Base-by-base conservation (phyloP, 2,888 invertebrate genomes). In the Tachina grossa region DNA sequence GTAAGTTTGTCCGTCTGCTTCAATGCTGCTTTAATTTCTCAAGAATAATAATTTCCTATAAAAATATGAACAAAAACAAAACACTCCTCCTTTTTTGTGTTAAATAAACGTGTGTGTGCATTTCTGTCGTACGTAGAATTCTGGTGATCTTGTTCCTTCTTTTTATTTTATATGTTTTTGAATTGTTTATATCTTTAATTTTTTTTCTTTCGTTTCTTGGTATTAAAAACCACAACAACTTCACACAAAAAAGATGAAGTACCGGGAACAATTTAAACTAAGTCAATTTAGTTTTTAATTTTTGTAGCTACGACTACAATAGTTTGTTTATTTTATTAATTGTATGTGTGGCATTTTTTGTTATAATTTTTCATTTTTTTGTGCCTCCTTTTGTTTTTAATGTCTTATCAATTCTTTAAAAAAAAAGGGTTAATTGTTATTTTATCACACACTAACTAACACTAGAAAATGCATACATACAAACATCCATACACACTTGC, bases 11-110 rank as follows among this genome's bases (percentile, higher is more conserved):
- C 45, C 19, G 45, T 59, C 55, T 51, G 71, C 45, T 11, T 41
- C 9, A 31, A 10, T 47, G 53, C 65, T 22, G 9, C 19, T 63
- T 61, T 39, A 13, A 49, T 76, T 85, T 85, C 85, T 55, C 49
- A 19, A 19, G 79, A 85, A 85, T 72, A 68, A 76, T 61, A 80
- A 72, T 83, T 83, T 79, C 61, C 61, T 76, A 68, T 51, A 85
- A 85, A 63, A 66, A 43, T 72, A 66, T 39, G n/a, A 41, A 53
- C 61, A 75, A n/a, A 45, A 69, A 80, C 84, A 72, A 53, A 85
- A 85, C 79, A 77, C 85, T 85, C 83, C 80, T 83, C 85, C 79
- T 83, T 76, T 79, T 83, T 79, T 76, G 79, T 85, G 85, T 83
- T 72, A 76, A 83, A 57, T 43, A 39, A 83, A 65, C 66, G 76